phyloP scores from a whole-genome alignment of 2,888 invertebrate genomes.

The Ephialtes manifestator region DNA sequence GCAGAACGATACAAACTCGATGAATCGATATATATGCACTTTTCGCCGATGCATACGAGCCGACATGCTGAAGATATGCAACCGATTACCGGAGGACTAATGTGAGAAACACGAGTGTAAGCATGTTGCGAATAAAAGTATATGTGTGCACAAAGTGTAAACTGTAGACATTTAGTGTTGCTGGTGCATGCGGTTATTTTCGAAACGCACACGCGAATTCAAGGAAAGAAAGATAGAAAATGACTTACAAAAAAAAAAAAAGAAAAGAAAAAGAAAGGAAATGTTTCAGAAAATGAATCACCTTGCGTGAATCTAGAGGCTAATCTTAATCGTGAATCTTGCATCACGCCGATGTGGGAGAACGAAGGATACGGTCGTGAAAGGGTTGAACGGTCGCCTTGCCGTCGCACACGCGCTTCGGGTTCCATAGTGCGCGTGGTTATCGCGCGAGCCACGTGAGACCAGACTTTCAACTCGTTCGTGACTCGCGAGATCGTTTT shows the following conservation, averaged over 20 bases:
- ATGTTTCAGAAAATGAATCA: conserved; percentile 66
- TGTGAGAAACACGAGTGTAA: conserved; percentile 62
- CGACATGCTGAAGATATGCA: conserved; percentile 45
- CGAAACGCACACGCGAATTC: conserved; percentile 61
- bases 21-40: conserved; percentile 54
- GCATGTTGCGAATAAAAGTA: conserved; percentile 48
- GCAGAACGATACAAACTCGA: conserved; percentile 42
- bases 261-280: conserved; percentile 1
- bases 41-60: conserved; percentile 11
- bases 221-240: conserved; percentile 14
- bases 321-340: conserved; percentile 69
- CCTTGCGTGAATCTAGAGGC: conserved; percentile 68
- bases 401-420: conserved; percentile 55
- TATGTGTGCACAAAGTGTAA: conserved; percentile 38
- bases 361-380: conserved; percentile 23
- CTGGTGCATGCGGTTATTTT: conserved; percentile 11
- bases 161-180: not conserved
- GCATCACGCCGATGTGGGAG: conserved; percentile 51
- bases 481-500: conserved; percentile 60
- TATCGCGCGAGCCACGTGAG: conserved; percentile 65
- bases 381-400: conserved; percentile 53
- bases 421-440: conserved; percentile 48
- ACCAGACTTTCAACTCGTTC: conserved; percentile 64
- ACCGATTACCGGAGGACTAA: conserved; percentile 61
- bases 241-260: not conserved